These are phyloP conservation scores for Coremacera marginata DNA, from an alignment of 2,888 invertebrate genomes.

Conservation along the genomic window DNA sequence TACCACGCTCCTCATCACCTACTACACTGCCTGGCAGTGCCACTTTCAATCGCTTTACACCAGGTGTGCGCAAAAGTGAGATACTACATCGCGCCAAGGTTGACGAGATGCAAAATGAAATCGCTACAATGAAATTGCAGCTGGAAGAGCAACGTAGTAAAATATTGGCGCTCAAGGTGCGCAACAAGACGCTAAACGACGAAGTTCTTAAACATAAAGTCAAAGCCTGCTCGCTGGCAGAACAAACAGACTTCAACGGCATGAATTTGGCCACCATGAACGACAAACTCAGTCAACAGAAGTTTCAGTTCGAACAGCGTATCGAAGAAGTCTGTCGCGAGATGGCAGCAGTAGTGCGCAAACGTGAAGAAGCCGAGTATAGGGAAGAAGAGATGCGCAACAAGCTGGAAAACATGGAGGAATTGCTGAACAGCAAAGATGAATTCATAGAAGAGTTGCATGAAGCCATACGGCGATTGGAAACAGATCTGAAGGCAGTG, in stretches of 20 bases:
- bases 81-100: slow-evolving; percentile 72
- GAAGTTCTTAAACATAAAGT: slow-evolving; percentile 74
- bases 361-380: slow-evolving; percentile 52
- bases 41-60: slow-evolving; percentile 56
- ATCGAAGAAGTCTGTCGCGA: slow-evolving; percentile 58
- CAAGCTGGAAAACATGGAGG: slow-evolving; percentile 59
- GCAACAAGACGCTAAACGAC: slow-evolving; percentile 77
- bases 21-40: neutral
- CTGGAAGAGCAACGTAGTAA: slow-evolving; percentile 75
- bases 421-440: slow-evolving; percentile 54
- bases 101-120: slow-evolving; percentile 74
- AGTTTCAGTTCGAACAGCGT: slow-evolving; percentile 59
- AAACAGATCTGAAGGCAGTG: slow-evolving; percentile 61
- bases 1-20: neutral
- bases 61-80: slow-evolving; percentile 72
- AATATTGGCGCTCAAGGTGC: slow-evolving; percentile 76
- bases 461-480: slow-evolving; percentile 55
- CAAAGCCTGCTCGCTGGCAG: slow-evolving; percentile 74
- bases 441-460: slow-evolving; percentile 53
- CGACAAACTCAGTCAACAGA: slow-evolving; percentile 61
- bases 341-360: slow-evolving; percentile 50
- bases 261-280: slow-evolving; percentile 75
- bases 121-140: slow-evolving; percentile 71
- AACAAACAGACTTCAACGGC: slow-evolving; percentile 76
- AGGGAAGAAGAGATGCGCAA: slow-evolving; percentile 56